Conservation (phyloP, 2,888 invertebrate genomes). For the Dryobota labecula region DNA sequence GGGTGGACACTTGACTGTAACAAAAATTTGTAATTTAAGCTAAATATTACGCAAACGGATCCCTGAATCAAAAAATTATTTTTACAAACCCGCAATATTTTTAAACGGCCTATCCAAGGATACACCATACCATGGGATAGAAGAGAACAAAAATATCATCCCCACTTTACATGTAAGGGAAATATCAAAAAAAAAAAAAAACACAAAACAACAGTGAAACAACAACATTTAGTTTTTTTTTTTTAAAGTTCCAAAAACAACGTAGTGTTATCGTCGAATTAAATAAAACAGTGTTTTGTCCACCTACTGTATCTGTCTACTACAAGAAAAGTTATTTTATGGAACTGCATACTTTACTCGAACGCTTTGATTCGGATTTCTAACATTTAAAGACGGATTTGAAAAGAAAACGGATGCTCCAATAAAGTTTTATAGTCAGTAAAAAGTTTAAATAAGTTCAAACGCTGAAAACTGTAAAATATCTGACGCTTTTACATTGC, state of each 20-base stretch:
- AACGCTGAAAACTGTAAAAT: slow-evolving; percentile 24
- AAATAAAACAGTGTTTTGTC: neutral
- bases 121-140: too few relatives aligned
- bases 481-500: neutral
- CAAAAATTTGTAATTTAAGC: too few relatives aligned
- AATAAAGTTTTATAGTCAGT: slow-evolving; percentile 12
- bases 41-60: too few relatives aligned
- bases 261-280: neutral
- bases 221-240: neutral
- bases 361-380: slow-evolving; percentile 11
- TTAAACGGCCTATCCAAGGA: too few relatives aligned
- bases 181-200: too few relatives aligned
- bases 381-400: slow-evolving; percentile 8
- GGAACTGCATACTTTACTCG: neutral
- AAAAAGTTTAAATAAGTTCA: slow-evolving; percentile 26
- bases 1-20: too few relatives aligned
- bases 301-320: neutral
- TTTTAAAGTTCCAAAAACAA: neutral
- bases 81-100: too few relatives aligned
- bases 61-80: too few relatives aligned
- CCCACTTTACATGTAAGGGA: too few relatives aligned
- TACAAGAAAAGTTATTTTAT: neutral
- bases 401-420: neutral
- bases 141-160: too few relatives aligned
- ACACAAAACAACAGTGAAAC: too few relatives aligned